Conservation (phyloP, 2,888 invertebrate species). For the Monochamus alternatus region DNA sequence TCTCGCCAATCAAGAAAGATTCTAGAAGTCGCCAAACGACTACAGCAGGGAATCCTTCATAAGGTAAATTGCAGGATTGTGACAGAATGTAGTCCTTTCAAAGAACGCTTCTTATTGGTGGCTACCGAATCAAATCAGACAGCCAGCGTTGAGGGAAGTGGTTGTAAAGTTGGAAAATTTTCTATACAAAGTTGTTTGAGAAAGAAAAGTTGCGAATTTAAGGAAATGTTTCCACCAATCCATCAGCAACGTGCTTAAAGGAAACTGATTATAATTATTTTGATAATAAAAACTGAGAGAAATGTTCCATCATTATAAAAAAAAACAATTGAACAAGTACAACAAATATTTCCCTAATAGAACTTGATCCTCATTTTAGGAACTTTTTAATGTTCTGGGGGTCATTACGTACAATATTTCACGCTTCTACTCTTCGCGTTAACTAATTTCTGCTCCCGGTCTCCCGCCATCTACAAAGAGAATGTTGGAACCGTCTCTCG, state of each 20-base stretch:
- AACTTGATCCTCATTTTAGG: too few relatives aligned
- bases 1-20: neutral
- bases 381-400: too few relatives aligned
- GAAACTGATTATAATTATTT: neutral
- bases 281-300: neutral
- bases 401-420: neutral
- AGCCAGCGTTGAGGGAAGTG: neutral
- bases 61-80: neutral
- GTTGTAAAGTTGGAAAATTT: neutral
- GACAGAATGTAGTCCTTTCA: conserved; percentile 6
- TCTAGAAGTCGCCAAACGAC: neutral
- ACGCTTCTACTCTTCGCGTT: neutral
- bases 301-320: too few relatives aligned
- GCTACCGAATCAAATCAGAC: conserved; percentile 11
- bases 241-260: too few relatives aligned
- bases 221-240: too few relatives aligned
- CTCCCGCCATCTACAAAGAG: neutral
- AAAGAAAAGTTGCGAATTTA: neutral
- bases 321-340: neutral
- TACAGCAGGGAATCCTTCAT: conserved; percentile 9
- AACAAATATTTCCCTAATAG: neutral
- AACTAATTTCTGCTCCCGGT: neutral
- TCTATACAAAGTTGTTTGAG: neutral
- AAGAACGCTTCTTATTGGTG: conserved; percentile 6
- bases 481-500: neutral